A percentile compares a stretch with the other conserved stretches of the same genome.
phyloP scores from a whole-genome alignment of 1,140 invertebrate species.

The Paraescarpia echinospica region DNA sequence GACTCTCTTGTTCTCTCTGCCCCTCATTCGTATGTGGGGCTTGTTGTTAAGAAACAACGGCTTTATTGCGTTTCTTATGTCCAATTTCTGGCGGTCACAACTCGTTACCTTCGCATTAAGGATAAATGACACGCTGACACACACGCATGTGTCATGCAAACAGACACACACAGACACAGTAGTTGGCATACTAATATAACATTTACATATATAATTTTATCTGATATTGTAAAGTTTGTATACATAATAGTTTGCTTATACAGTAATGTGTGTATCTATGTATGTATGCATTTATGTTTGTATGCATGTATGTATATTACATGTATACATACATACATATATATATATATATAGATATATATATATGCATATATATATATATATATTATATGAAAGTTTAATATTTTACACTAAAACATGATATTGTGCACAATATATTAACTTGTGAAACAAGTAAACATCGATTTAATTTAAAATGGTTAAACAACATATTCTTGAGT shows the following conservation, averaged over 20 bases:
- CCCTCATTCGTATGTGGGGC: background rate
- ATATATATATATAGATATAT: too few species aligned
- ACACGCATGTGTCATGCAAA: background rate
- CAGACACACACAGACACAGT: background rate
- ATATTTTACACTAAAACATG: too few species aligned
- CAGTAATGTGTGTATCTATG: background rate
- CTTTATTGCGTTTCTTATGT: background rate
- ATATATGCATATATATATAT: too few species aligned
- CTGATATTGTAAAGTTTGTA: too few species aligned
- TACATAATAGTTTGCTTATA: background rate
- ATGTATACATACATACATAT: too few species aligned
- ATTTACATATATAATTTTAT: background rate
- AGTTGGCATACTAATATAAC: background rate
- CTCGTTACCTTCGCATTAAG: background rate
- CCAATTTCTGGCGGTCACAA: background rate
- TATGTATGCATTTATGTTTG: background rate
- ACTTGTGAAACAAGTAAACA: too few species aligned
- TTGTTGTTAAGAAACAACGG: background rate
- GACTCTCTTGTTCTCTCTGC: background rate
- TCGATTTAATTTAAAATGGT: too few species aligned
- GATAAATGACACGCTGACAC: too few species aligned
- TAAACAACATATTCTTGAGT: too few species aligned
- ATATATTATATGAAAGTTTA: too few species aligned
- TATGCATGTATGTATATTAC: too few species aligned
- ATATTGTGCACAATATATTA: too few species aligned